phyloP scores from a whole-genome alignment of 2,888 invertebrate species.

The Frankliniella intonsa region DNA sequence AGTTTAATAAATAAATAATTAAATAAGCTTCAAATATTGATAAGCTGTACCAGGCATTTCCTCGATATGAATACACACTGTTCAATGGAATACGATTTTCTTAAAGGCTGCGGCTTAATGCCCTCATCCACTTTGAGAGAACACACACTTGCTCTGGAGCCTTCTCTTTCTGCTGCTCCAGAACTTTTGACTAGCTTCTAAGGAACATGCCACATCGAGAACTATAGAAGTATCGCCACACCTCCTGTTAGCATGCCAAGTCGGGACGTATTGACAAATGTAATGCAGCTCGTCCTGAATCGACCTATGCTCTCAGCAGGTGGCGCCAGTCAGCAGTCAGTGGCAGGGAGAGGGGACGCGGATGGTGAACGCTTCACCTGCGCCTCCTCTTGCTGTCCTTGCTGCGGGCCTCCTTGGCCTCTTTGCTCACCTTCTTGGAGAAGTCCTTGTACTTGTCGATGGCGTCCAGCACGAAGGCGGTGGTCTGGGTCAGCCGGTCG shows the following conservation, averaged over 20 bases:
- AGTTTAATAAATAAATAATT: not conserved
- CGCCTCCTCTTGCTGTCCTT: conserved; percentile 5
- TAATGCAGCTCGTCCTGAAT: not conserved
- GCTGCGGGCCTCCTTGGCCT: conserved; percentile 11
- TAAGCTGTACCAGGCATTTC: not conserved
- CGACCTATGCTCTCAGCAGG: not conserved
- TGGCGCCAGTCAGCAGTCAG: too few species aligned
- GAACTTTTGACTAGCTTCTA: conserved; percentile 14
- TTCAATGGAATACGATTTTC: not conserved
- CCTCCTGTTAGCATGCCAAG: not conserved
- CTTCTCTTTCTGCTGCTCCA: not conserved
- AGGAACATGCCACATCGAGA: conserved; percentile 9
- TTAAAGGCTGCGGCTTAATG: not conserved
- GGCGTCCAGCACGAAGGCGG: conserved; percentile 57
- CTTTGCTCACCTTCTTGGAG: conserved; percentile 14
- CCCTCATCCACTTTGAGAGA: not conserved
- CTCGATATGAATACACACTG: not conserved
- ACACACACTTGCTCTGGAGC: not conserved
- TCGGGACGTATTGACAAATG: not conserved
- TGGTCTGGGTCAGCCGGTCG: conserved; percentile 55
- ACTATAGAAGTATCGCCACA: not conserved
- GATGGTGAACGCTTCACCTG: not conserved
- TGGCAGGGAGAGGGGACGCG: too few species aligned
- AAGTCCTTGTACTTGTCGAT: conserved; percentile 55
- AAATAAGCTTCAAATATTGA: not conserved